A percentile compares a stretch with the other conserved stretches of the same genome.
These are phyloP conservation scores for Xyrichtys novacula DNA, from an alignment of 2,797 vertebrate species.

Conservation along the genomic window DNA sequence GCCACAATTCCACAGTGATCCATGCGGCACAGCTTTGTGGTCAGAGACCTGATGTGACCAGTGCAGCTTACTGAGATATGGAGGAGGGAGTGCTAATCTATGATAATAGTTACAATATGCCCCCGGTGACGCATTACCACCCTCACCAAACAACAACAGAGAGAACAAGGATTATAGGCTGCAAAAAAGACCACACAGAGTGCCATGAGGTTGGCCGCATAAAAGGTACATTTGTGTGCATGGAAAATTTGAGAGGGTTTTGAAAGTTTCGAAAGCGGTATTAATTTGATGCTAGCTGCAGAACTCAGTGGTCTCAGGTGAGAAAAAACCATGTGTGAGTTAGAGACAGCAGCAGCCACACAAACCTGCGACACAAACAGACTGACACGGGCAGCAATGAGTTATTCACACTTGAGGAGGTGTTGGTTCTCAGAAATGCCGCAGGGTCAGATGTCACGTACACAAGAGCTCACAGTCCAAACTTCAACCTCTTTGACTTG, in stretches of 20 bases:
- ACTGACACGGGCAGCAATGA: slow-evolving; percentile 33
- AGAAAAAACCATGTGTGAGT: slow-evolving; percentile 17
- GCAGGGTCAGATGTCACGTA: slow-evolving; percentile 79
- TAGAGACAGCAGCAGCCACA: slow-evolving; percentile 13
- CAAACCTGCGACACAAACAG: slow-evolving; percentile 25
- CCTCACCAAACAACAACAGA: slow-evolving; percentile 51
- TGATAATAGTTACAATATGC: slow-evolving; percentile 70
- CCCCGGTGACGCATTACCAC: slow-evolving; percentile 58
- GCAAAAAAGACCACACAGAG: slow-evolving; percentile 37
- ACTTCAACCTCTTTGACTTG: slow-evolving; percentile 65
- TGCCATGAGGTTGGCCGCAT: slow-evolving; percentile 29
- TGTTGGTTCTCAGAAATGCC: slow-evolving; percentile 79
- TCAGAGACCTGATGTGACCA: slow-evolving; percentile 54
- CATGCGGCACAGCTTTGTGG: slow-evolving; percentile 51
- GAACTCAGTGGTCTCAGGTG: not conserved
- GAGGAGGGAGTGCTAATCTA: slow-evolving; percentile 69
- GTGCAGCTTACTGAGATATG: slow-evolving; percentile 62
- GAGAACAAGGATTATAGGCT: slow-evolving; percentile 48
- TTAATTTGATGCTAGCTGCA: not conserved
- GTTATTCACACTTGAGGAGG: slow-evolving; percentile 75
- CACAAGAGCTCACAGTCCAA: slow-evolving; percentile 74
- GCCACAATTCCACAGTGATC: slow-evolving; percentile 35
- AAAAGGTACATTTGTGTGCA: slow-evolving; percentile 3
- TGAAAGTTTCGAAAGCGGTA: slow-evolving; percentile 1
- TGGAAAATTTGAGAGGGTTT: slow-evolving; percentile 1